These are phyloP conservation scores for Muricea muricata DNA, from an alignment of 92 coral and sea anemone species.

Conservation along the genomic window DNA sequence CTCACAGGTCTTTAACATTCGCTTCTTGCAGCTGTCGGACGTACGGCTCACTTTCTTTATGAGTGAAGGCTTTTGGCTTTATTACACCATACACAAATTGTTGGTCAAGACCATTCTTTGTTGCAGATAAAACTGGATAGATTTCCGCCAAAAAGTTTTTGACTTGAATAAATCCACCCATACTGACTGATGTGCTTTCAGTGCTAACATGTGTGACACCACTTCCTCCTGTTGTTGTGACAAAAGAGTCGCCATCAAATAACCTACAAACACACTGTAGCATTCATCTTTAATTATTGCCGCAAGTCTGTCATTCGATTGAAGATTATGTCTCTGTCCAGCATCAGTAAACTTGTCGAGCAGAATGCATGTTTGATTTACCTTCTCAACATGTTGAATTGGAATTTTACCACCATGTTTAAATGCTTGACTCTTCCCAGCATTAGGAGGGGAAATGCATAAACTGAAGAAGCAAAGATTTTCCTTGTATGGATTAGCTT, in stretches of 20 bases:
- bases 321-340: conserved; percentile 59
- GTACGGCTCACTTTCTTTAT: conserved; percentile 40
- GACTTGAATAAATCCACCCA: conserved; percentile 73
- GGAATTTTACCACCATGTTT: conserved; percentile 63
- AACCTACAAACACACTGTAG: conserved; percentile 58
- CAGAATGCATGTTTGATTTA: conserved; percentile 31
- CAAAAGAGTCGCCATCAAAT: conserved; percentile 59
- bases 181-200: conserved; percentile 46
- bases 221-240: conserved; percentile 28
- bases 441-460: conserved; percentile 64
- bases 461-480: conserved; percentile 53
- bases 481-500: conserved; percentile 61
- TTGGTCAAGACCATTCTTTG: conserved; percentile 66
- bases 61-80: conserved; percentile 63
- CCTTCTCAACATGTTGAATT: conserved; percentile 44
- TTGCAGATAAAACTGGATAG: conserved; percentile 53
- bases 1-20: conserved; percentile 56
- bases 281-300: conserved; percentile 60
- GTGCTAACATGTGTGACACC: conserved; percentile 48
- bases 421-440: conserved; percentile 63
- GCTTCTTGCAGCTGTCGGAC: conserved; percentile 51
- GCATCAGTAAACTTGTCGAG: conserved; percentile 72
- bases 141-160: conserved; percentile 58
- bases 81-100: conserved; percentile 54
- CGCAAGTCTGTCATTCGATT: conserved; percentile 52